Base-by-base conservation (phyloP, 1,140 invertebrate species). In the Vollenhovia emeryi region DNA sequence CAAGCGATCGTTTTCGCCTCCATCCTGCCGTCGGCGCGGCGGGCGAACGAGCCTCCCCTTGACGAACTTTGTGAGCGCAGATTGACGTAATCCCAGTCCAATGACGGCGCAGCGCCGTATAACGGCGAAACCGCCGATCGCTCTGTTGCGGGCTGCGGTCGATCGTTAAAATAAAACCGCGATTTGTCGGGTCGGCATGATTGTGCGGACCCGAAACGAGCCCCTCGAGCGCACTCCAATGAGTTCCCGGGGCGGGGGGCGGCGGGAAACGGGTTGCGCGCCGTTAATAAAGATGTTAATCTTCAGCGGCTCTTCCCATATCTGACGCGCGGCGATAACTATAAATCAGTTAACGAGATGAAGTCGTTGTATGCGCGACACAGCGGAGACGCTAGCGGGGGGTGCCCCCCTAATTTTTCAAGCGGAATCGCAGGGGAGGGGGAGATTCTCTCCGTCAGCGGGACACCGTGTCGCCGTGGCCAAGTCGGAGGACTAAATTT, bases 61-160 rank as follows among this genome's bases (percentile, higher is more conserved):
- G 88, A 62, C 88, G 88, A 90, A 90, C 87, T 87, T 90, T 90
- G 89, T 87, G 89, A 84, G 87, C 74, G 85, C 60, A 90, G 89
- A 90, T 90, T 90, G 89, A 90, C 89, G 89, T 90, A 90, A 90
- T 90, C 88, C 87, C 88, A 84, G 85, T 90, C 89, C 89, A 87
- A 90, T 90, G 89, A 89, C 89, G 88, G 84, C 85, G 89, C 55
- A 68, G 79, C 80, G 59, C 74, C 85, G 85, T 87, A 89, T 85
- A 90, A 85, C 88, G 88, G 76, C 55, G 88, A 89, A 89, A 89
- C 88, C 87, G 75, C 85, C 89, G 88, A 90, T 89, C 89, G 88
- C 88, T 89, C 78, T 89, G 88, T 89, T 89, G 88, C 85, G 88
- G 88, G 66, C 52, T 89, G 88, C 68, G 88, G 88, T 89, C 75